These are phyloP conservation scores for Clepsis dumicolana DNA, from an alignment of 2,888 invertebrate genomes.

Conservation along the genomic window DNA sequence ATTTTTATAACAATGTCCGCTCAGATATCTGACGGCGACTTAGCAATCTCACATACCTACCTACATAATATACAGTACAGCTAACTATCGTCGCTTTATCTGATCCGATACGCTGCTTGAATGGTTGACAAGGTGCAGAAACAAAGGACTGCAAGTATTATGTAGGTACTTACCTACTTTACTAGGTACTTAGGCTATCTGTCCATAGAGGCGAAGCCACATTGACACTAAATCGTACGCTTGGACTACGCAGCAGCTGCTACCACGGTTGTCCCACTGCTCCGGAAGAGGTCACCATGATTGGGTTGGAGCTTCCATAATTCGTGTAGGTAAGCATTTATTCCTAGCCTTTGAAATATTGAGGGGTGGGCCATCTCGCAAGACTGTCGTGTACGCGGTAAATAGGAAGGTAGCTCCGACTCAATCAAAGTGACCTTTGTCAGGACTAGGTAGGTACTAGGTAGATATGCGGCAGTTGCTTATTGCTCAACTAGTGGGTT, in stretches of 20 bases:
- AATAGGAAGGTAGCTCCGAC: no score
- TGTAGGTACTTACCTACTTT: no score
- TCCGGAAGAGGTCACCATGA: background rate
- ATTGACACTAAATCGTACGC: background rate
- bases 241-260: background rate
- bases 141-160: background rate
- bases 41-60: background rate
- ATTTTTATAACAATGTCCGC: background rate
- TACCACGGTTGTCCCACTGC: background rate
- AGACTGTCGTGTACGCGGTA: background rate
- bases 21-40: background rate
- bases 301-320: background rate
- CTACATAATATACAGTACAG: background rate
- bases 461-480: no score
- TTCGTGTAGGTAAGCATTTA: background rate
- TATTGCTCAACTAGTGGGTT: no score
- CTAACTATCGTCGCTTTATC: background rate
- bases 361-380: background rate
- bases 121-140: background rate
- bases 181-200: background rate
- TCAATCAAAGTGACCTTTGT: no score
- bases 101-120: conserved; percentile 5
- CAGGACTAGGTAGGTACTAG: no score
- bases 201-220: background rate
- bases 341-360: background rate